Conservation (phyloP, 2,888 invertebrate genomes). For the Amiota communis region DNA sequence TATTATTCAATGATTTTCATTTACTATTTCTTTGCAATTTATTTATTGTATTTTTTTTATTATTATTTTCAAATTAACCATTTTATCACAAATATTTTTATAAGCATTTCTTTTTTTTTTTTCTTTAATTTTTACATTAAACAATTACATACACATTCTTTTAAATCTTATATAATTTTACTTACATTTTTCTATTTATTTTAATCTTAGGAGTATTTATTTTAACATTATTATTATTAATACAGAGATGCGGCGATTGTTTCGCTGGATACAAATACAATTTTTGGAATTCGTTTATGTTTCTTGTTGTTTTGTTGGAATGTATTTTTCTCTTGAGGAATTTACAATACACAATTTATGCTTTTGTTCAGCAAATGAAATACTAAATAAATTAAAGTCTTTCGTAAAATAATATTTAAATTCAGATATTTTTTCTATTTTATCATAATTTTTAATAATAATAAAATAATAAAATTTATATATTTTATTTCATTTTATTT, state of each 20-base stretch:
- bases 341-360: not conserved
- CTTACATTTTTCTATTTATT: not conserved
- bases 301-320: not conserved
- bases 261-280: not conserved
- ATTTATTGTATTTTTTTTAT: slow-evolving; percentile 46
- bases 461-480: no score
- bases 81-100: slow-evolving; percentile 65
- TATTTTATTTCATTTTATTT: no score
- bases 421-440: no score
- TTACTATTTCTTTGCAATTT: slow-evolving; percentile 11
- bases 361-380: no score
- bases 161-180: slow-evolving; percentile 4
- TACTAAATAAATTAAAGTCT: no score
- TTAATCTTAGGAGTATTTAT: not conserved
- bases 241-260: slow-evolving; percentile 1
- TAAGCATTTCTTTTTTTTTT: slow-evolving; percentile 50
- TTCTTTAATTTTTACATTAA: slow-evolving; percentile 52
- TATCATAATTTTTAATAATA: no score
- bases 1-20: not conserved
- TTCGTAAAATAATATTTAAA: no score
- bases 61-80: slow-evolving; percentile 58
- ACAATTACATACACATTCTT: slow-evolving; percentile 53
- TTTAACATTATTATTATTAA: slow-evolving; percentile 9
- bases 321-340: not conserved
- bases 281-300: not conserved